Evolutionary conservation across 1,140 invertebrate species (phyloP).

Genomic region (Drusus annulatus): DNA sequence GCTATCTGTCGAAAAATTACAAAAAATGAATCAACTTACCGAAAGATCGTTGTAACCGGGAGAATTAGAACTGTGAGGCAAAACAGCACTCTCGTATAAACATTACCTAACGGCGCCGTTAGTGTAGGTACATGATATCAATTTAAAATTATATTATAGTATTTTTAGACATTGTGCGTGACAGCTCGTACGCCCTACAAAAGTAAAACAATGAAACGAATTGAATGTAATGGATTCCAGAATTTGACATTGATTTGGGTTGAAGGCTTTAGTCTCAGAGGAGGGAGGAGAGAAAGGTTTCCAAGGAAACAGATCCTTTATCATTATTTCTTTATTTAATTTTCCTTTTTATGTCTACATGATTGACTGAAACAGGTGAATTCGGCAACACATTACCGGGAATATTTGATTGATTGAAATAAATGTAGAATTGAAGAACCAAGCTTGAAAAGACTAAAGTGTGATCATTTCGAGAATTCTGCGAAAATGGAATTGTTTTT

Average conservation of each 20-base stretch:
- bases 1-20: too few relatives aligned
- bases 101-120: too few relatives aligned
- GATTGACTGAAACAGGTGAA: constrained; percentile 16
- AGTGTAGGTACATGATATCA: too few relatives aligned
- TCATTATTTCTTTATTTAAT: constrained; percentile 27
- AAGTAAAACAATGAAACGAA: background rate
- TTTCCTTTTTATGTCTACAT: constrained; percentile 1
- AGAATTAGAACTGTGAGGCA: too few relatives aligned
- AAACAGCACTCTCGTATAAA: too few relatives aligned
- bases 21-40: too few relatives aligned
- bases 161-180: too few relatives aligned
- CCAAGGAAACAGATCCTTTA: background rate
- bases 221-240: constrained; percentile 6
- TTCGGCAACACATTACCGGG: too few relatives aligned
- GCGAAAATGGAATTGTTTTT: too few relatives aligned
- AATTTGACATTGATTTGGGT: constrained; percentile 36
- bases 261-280: constrained; percentile 8
- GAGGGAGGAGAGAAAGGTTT: background rate
- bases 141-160: too few relatives aligned
- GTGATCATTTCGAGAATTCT: background rate
- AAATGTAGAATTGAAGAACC: background rate
- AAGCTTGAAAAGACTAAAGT: background rate
- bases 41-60: too few relatives aligned
- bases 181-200: too few relatives aligned
- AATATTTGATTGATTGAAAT: constrained; percentile 3